A percentile compares a stretch with the other conserved stretches of the same genome.
These are phyloP conservation scores for Sylvicapra grimmia DNA, from an alignment of 2,113 vertebrate genomes.

Conservation along the genomic window DNA sequence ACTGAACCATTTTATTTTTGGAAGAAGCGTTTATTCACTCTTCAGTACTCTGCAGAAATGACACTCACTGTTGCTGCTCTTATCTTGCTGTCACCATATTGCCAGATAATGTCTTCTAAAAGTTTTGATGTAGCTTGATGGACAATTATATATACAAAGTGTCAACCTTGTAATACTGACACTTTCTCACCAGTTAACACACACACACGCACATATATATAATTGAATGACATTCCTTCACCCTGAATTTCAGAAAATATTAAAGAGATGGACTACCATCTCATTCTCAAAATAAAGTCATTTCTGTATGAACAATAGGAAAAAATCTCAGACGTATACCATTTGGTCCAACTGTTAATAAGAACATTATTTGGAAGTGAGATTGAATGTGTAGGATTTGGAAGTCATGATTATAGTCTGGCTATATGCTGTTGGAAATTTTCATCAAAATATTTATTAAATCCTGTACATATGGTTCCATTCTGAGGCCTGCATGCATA, in stretches of 20 bases:
- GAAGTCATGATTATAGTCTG: slow-evolving; percentile 28
- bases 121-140: background rate
- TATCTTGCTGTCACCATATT: background rate
- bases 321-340: background rate
- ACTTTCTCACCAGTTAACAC: background rate
- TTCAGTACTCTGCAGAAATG: background rate
- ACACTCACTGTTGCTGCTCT: background rate
- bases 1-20: background rate
- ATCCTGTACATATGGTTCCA: slow-evolving; percentile 54
- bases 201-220: background rate
- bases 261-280: background rate
- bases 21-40: background rate
- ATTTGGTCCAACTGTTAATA: background rate
- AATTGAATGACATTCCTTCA: background rate
- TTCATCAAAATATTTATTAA: slow-evolving; percentile 65
- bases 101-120: background rate
- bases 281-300: background rate
- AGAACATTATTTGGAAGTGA: slow-evolving; percentile 37
- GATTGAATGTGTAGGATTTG: slow-evolving; percentile 33
- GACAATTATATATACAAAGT: background rate
- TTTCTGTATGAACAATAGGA: background rate
- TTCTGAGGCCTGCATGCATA: background rate
- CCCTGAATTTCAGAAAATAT: background rate
- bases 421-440: slow-evolving; percentile 40
- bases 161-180: background rate